Evolutionary conservation across 2,113 vertebrate genomes (phyloP).

Genomic region (Patagioenas fasciata): DNA sequence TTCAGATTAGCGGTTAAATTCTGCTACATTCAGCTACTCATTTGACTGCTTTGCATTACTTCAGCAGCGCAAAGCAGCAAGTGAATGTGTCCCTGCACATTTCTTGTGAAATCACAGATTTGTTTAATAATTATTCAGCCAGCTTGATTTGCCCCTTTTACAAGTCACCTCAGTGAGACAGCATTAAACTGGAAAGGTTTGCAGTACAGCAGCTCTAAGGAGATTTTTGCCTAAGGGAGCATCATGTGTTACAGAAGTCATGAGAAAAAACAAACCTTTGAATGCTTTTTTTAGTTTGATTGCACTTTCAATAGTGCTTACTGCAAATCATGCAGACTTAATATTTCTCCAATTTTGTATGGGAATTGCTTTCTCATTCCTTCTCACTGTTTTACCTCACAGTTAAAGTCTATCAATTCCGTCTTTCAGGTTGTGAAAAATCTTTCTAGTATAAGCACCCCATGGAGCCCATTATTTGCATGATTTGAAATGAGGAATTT

Average conservation of each 20-base stretch:
- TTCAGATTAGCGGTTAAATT: neutral
- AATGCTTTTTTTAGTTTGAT: neutral
- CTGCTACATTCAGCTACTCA: neutral
- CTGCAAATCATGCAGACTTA: neutral
- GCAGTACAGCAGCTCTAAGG: neutral
- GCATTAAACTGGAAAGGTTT: neutral
- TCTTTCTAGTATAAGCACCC: constrained; percentile 34
- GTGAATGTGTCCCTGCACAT: neutral
- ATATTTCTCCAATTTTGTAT: neutral
- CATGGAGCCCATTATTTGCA: constrained; percentile 57
- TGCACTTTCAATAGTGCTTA: neutral
- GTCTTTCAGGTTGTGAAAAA: constrained; percentile 22
- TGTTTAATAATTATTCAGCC: neutral
- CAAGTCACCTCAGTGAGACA: neutral
- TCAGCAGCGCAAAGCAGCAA: neutral
- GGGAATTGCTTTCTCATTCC: neutral
- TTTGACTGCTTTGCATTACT: neutral
- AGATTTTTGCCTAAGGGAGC: neutral
- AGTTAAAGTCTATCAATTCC: neutral
- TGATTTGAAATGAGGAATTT: constrained; percentile 58
- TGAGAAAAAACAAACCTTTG: neutral
- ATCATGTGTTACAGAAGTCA: neutral
- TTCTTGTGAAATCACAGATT: neutral
- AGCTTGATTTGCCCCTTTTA: neutral
- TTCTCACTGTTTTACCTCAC: neutral